Conservation (phyloP, 2,888 invertebrate genomes). For the Euzophera pinguis region DNA sequence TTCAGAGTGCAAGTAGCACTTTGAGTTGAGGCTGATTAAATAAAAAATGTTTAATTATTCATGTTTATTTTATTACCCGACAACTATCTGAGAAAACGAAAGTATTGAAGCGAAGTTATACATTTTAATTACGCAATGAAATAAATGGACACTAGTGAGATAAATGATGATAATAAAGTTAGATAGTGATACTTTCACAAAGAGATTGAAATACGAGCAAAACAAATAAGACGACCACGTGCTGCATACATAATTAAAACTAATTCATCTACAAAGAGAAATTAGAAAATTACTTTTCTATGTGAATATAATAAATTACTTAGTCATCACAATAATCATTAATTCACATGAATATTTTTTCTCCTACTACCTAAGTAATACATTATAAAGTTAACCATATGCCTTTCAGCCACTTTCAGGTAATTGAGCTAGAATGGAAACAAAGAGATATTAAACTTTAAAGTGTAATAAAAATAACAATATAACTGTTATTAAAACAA, state of each 20-base stretch:
- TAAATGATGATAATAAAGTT: constrained; percentile 8
- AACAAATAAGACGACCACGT: constrained; percentile 21
- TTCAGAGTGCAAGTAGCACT: constrained; percentile 43
- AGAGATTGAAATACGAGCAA: constrained; percentile 24
- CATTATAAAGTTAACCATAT: no score
- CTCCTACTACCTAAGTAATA: no score
- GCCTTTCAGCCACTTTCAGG: no score
- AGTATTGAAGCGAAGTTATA: not conserved
- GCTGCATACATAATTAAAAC: not conserved
- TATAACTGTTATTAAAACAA: not conserved
- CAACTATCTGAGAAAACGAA: not conserved
- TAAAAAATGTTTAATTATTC: constrained; percentile 60
- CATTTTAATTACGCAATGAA: constrained; percentile 4
- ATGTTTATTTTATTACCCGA: constrained; percentile 22
- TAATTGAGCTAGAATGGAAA: no score
- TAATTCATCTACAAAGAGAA: not conserved
- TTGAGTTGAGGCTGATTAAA: constrained; percentile 71
- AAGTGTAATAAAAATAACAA: no score
- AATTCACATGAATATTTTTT: no score
- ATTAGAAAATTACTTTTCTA: not conserved
- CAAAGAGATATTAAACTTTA: no score
- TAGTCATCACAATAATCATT: no score
- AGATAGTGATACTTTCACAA: constrained; percentile 27
- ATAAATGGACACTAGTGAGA: constrained; percentile 11
- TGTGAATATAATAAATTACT: no score